Percentiles rank a stretch among this genome's conserved stretches.
Conservation (phyloP, 1,140 invertebrate species). For the Bradysia coprophila region DNA sequence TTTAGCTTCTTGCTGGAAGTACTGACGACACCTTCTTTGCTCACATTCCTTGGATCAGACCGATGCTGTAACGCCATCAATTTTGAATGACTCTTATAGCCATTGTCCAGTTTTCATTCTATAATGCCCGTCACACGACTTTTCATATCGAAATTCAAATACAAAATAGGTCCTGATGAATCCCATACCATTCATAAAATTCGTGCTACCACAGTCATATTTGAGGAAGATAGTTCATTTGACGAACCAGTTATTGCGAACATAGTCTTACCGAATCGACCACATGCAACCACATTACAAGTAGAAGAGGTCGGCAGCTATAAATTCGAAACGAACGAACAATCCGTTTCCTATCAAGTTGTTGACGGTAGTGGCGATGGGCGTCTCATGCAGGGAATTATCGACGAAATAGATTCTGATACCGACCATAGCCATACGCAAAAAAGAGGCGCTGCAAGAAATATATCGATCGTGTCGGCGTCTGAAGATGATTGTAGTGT, state of each 20-base stretch:
- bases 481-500: slow-evolving; percentile 41
- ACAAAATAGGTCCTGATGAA: slow-evolving; percentile 37
- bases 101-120: no score
- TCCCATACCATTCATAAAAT: slow-evolving; percentile 42
- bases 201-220: slow-evolving; percentile 34
- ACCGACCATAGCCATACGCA: slow-evolving; percentile 14
- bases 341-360: slow-evolving; percentile 7
- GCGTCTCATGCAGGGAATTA: no score
- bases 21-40: no score
- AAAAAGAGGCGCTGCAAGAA: slow-evolving; percentile 17
- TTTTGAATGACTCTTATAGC: no score
- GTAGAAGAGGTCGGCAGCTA: slow-evolving; percentile 41
- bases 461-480: slow-evolving; percentile 39
- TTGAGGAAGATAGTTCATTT: slow-evolving; percentile 28
- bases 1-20: no score
- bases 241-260: slow-evolving; percentile 10
- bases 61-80: no score
- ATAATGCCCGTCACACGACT: no score
- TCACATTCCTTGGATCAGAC: no score
- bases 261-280: slow-evolving; percentile 25
- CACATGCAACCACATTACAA: slow-evolving; percentile 27
- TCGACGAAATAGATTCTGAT: slow-evolving; percentile 32
- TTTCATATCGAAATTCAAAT: not conserved
- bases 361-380: no score
- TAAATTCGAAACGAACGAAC: slow-evolving; percentile 22